Conservation (phyloP, 1,140 invertebrate species). For the Zaprionus capensis region DNA sequence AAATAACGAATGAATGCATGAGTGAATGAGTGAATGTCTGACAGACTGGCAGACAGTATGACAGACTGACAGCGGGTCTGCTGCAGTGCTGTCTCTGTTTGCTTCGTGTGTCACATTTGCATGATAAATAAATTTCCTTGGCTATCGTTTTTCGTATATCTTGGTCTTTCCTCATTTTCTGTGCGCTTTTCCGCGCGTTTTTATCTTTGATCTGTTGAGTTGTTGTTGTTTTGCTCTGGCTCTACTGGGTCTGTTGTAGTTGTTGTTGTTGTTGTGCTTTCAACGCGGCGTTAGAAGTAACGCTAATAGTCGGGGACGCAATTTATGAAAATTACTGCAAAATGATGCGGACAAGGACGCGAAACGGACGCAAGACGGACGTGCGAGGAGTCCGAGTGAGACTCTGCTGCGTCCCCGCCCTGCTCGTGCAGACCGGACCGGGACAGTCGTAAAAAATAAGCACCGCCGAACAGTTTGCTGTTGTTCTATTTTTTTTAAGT, state of each 20-base stretch:
- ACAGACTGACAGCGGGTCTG: constrained; percentile 44
- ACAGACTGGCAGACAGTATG: constrained; percentile 26
- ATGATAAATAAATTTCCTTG: constrained; percentile 72
- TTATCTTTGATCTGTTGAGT: constrained; percentile 48
- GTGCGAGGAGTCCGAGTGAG: neutral
- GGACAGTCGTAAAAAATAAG: constrained; percentile 57
- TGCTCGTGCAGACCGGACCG: constrained; percentile 16
- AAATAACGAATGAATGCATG: constrained; percentile 45
- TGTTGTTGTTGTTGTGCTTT: constrained; percentile 57
- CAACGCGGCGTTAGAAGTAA: constrained; percentile 71
- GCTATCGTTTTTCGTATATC: constrained; percentile 33
- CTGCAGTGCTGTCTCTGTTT: constrained; percentile 18
- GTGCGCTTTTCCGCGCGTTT: constrained; percentile 27
- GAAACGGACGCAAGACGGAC: constrained; percentile 33
- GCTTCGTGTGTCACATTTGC: constrained; percentile 56
- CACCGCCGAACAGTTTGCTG: constrained; percentile 65
- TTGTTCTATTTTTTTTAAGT: constrained; percentile 31
- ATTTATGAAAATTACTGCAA: constrained; percentile 78
- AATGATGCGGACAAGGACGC: constrained; percentile 56
- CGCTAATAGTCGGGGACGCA: constrained; percentile 77
- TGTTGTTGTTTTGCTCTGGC: constrained; percentile 43
- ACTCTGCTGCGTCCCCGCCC: neutral
- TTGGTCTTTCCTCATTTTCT: constrained; percentile 42
- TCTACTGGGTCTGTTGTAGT: constrained; percentile 36
- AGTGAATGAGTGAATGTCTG: constrained; percentile 20